phyloP scores from a whole-genome alignment of 2,888 invertebrate genomes.

The Hydropsyche betteni region DNA sequence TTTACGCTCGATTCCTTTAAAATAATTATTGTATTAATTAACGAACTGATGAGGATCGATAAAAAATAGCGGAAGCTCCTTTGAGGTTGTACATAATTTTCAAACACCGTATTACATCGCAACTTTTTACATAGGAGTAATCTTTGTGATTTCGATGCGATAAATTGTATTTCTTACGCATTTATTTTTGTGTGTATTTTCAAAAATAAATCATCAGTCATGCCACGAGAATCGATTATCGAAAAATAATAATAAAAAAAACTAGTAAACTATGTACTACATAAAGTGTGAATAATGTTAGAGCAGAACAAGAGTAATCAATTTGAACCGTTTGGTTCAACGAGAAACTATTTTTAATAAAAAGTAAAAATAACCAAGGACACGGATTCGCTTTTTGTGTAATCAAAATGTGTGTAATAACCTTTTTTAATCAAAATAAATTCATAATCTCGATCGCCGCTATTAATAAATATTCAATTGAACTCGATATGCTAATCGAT shows the following conservation, averaged over 20 bases:
- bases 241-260: neutral
- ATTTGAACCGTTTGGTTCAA: neutral
- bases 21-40: slow-evolving; percentile 30
- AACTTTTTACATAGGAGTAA: neutral
- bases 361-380: slow-evolving; percentile 1
- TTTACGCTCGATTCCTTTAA: neutral
- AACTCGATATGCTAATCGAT: too few relatives aligned
- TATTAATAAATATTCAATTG: too few relatives aligned
- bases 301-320: neutral
- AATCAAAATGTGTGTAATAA: too few relatives aligned
- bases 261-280: neutral
- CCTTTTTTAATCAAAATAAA: too few relatives aligned
- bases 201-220: slow-evolving; percentile 1
- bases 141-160: neutral
- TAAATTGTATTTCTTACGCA: neutral
- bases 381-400: neutral
- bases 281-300: slow-evolving; percentile 22
- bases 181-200: neutral
- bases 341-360: neutral
- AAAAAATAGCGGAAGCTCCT: slow-evolving; percentile 15
- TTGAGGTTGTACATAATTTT: neutral
- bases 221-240: slow-evolving; percentile 10
- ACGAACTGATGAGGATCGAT: neutral
- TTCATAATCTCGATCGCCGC: too few relatives aligned
- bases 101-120: neutral